Evolutionary conservation across 2,888 invertebrate species (phyloP).

Genomic region (Anorthoa munda): DNA sequence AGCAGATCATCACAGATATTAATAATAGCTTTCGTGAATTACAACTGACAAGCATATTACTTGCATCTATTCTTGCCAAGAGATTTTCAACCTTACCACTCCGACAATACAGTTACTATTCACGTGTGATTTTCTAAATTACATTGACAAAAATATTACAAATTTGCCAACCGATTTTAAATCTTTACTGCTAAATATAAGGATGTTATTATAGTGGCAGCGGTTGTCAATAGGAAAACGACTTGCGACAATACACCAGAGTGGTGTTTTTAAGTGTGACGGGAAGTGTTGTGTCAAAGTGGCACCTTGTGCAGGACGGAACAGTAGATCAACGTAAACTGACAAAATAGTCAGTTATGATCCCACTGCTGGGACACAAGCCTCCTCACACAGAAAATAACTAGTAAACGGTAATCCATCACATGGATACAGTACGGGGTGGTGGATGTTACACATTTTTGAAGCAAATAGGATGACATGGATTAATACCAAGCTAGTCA

Average conservation of each 20-base stretch:
- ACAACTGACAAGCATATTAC: conserved; percentile 36
- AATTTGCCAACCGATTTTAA: neutral
- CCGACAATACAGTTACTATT: conserved; percentile 1
- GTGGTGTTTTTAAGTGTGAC: conserved; percentile 54
- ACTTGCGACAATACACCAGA: conserved; percentile 47
- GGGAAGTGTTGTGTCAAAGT: conserved; percentile 25
- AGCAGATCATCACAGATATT: conserved; percentile 53
- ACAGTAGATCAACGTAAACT: conserved; percentile 32
- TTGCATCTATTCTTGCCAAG: conserved; percentile 24
- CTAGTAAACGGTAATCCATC: no score
- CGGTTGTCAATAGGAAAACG: neutral
- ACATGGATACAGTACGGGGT: no score
- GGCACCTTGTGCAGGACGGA: conserved; percentile 9
- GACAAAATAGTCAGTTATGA: no score
- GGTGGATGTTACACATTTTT: no score
- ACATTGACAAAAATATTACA: conserved; percentile 5
- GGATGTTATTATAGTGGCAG: conserved; percentile 2
- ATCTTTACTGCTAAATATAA: accelerated
- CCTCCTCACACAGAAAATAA: neutral
- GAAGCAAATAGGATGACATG: no score
- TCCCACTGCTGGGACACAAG: neutral
- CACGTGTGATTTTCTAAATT: conserved; percentile 15
- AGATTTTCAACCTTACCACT: conserved; percentile 2
- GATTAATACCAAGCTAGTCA: no score
- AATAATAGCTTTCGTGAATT: conserved; percentile 57